These are phyloP conservation scores for Lithobates sylvaticus DNA, from an alignment of 2,797 vertebrate genomes.

Conservation along the genomic window DNA sequence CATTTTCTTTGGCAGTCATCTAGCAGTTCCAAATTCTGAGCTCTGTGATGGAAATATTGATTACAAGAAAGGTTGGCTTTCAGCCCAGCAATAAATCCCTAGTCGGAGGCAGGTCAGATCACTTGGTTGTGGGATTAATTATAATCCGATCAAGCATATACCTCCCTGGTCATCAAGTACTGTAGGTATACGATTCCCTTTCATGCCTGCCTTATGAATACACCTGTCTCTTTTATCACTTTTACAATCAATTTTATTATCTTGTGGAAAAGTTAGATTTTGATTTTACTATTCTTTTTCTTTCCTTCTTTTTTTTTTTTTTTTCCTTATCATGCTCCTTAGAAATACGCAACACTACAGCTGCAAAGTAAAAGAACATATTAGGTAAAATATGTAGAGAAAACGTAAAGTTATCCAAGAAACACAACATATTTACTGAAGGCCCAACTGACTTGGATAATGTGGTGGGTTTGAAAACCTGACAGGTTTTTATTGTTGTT, in stretches of 20 bases:
- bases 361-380: no score
- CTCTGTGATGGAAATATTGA: slow-evolving; percentile 45
- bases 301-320: background rate
- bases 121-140: slow-evolving; percentile 45
- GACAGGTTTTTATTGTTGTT: no score
- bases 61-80: slow-evolving; percentile 25
- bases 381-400: background rate
- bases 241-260: background rate
- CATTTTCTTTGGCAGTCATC: slow-evolving; percentile 26
- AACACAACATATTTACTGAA: no score
- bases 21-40: slow-evolving; percentile 24
- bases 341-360: background rate
- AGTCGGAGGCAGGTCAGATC: slow-evolving; percentile 42
- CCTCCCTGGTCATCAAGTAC: slow-evolving; percentile 9
- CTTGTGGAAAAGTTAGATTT: background rate
- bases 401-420: no score
- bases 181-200: background rate
- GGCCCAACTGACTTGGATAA: no score
- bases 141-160: slow-evolving; percentile 34
- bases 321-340: background rate
- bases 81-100: slow-evolving; percentile 36
- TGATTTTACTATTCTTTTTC: background rate
- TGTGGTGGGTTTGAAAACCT: no score
- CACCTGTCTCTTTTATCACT: background rate
- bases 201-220: background rate